These are phyloP conservation scores for Misgurnus anguillicaudatus DNA, from an alignment of 2,113 vertebrate genomes.

Conservation along the genomic window DNA sequence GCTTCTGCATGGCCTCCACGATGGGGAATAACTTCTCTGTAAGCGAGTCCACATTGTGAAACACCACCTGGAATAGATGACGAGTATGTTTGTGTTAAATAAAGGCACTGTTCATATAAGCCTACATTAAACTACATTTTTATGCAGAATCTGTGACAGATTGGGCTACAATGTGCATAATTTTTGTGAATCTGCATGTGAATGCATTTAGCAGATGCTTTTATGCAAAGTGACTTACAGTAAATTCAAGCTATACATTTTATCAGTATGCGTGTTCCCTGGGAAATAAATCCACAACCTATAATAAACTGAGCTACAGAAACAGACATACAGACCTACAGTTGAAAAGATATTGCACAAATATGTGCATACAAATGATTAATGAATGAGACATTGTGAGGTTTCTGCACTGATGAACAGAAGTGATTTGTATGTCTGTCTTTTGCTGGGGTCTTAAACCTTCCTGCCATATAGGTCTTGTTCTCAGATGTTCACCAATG, in stretches of 20 bases:
- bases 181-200: no score
- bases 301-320: no score
- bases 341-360: background rate
- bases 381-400: no score
- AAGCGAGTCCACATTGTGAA: conserved; percentile 85
- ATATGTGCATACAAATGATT: background rate
- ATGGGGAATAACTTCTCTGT: conserved; percentile 89
- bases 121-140: background rate
- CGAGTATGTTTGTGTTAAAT: background rate
- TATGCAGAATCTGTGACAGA: background rate
- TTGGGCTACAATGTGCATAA: no score
- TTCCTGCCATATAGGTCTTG: background rate
- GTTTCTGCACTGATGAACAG: background rate
- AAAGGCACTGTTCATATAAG: background rate
- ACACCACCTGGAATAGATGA: conserved; percentile 79
- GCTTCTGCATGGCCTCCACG: conserved; percentile 94
- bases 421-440: no score
- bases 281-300: no score
- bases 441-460: background rate
- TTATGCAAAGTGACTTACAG: no score
- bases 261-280: no score
- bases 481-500: conserved; percentile 28
- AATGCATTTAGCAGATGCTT: no score
- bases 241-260: no score
- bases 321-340: no score